Evolutionary conservation across 2,888 invertebrate species (phyloP), one percentile per base, ranked within the genome.

Genomic region (Peribatodes rhomboidaria): DNA sequence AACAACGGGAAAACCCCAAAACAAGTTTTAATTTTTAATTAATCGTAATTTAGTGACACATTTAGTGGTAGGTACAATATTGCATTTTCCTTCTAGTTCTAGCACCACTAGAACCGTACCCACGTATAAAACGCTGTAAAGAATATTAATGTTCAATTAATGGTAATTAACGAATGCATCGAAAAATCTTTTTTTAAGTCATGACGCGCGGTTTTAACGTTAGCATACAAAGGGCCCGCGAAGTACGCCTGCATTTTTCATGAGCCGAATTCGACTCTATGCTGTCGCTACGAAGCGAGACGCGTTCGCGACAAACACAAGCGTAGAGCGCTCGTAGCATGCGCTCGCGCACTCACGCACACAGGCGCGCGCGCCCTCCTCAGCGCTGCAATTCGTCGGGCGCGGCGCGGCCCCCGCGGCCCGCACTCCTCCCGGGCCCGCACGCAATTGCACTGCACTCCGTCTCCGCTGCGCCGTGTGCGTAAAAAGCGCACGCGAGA

Each of bases 401-500:
- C 86, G 84, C 84, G 85, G 31, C 55, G 76, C 68, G 65, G 54
- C 62, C 79, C 72, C 82, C 78, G 77, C 82, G 70, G 74, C 82
- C 79, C 83, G 74, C 78, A 78, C 83, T 81, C 82, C 74, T 31
- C 58, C 59, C 55, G 54, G 84, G 76, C 84, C 88, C 90, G 88
- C 89, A 86, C 90, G 91, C 92, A 92, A 92, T 93, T 92, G 92
- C 92, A 92, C 88, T 92, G 92, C 92, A 90, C 90, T 90, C 88
- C 73, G 83, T 82, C 82, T 82, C 83, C 53, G 86, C 80, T 83
- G 85, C 85, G 85, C 87, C 86, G 86, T 86, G 88, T 91, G 92
- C 92, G 92, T 92, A 92, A 92, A 92, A 92, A 92, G 92, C 93
- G 93, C 93, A 93, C 89, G 90, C 89, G 85, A 86, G 88, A 87